These are phyloP conservation scores for Vidua chalybeata DNA, from an alignment of 2,113 vertebrate species.

Conservation along the genomic window DNA sequence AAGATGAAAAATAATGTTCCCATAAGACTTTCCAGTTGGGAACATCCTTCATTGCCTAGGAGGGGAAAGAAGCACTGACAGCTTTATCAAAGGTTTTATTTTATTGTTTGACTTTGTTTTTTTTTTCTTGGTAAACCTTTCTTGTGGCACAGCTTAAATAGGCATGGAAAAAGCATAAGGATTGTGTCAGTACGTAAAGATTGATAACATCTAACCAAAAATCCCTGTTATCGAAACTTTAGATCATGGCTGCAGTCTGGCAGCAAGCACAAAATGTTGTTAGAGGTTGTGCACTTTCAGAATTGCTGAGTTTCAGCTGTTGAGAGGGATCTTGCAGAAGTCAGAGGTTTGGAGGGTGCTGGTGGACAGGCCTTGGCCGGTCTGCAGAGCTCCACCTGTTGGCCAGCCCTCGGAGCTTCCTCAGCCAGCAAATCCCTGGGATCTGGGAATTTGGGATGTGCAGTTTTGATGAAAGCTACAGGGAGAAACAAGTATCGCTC, in stretches of 20 bases:
- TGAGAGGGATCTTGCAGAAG: not conserved
- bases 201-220: not conserved
- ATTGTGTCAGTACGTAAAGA: not conserved
- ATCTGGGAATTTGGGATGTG: not conserved
- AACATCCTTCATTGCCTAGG: not conserved
- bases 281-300: not conserved
- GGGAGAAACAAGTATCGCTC: not conserved
- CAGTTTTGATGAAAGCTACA: not conserved
- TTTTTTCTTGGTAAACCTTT: not conserved
- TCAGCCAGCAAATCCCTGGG: not conserved
- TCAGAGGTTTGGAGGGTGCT: not conserved
- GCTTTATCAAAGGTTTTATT: not conserved
- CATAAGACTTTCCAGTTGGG: not conserved
- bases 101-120: not conserved
- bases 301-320: not conserved
- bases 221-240: not conserved
- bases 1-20: not conserved
- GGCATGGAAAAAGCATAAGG: not conserved
- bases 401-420: not conserved
- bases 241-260: not conserved
- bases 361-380: not conserved
- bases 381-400: conserved; percentile 35
- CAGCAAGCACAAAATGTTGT: not conserved
- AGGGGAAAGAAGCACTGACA: not conserved
- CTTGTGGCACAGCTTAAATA: not conserved